Evolutionary conservation across 2,888 invertebrate genomes (phyloP).

Genomic region (Bhutanitis thaidina): DNA sequence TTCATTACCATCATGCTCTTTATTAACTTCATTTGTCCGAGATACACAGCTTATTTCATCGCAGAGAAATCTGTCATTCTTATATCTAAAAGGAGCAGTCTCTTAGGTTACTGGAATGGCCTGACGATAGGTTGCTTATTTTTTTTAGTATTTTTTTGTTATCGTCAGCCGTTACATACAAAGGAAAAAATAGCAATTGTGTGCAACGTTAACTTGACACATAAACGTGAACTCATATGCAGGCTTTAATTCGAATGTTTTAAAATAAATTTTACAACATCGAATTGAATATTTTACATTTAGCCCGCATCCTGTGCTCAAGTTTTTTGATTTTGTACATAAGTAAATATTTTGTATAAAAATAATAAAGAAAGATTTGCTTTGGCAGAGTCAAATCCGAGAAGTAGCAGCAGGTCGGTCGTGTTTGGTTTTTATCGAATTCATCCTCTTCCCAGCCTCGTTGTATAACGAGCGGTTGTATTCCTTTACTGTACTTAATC

Average conservation of each 20-base stretch:
- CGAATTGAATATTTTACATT: constrained; percentile 56
- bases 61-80: constrained; percentile 46
- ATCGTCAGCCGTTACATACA: constrained; percentile 52
- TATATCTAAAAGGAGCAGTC: constrained; percentile 71
- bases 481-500: too few relatives aligned
- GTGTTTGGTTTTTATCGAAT: too few relatives aligned
- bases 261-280: constrained; percentile 5
- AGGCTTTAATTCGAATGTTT: constrained; percentile 28
- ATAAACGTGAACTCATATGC: constrained; percentile 73
- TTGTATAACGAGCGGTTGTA: too few relatives aligned
- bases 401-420: constrained; percentile 28
- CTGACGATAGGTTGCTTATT: constrained; percentile 51
- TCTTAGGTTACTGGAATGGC: constrained; percentile 56
- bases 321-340: constrained; percentile 71
- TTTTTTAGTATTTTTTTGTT: constrained; percentile 54
- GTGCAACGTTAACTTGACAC: constrained; percentile 72
- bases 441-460: too few relatives aligned
- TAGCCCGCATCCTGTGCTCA: constrained; percentile 61
- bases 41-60: constrained; percentile 63
- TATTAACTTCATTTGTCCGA: constrained; percentile 63
- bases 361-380: constrained; percentile 69
- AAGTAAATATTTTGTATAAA: constrained; percentile 64
- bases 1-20: constrained; percentile 65
- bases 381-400: constrained; percentile 59
- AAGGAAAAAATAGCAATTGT: constrained; percentile 67